Percentiles rank a stretch among this genome's conserved stretches.
Evolutionary conservation across 1,140 invertebrate species (phyloP).

Genomic region (Dreissena rostriformis): DNA sequence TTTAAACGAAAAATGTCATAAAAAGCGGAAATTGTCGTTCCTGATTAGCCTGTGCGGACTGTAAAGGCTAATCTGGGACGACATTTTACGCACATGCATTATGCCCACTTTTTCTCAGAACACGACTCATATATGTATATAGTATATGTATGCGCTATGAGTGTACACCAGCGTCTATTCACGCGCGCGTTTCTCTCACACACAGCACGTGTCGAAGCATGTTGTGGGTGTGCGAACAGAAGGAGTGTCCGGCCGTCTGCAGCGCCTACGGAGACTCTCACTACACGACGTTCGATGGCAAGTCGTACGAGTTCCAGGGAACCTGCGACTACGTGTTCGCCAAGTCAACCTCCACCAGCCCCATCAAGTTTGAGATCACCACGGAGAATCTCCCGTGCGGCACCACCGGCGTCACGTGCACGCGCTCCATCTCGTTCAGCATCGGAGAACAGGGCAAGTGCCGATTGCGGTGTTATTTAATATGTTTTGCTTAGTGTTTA

Average conservation of each 20-base stretch:
- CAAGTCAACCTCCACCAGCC: constrained; percentile 81
- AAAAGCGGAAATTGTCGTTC: no score
- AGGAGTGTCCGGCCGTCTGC: constrained; percentile 82
- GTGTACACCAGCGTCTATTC: no score
- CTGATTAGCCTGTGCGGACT: no score
- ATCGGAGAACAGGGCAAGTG: constrained; percentile 68
- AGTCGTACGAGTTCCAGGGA: constrained; percentile 92
- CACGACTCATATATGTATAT: no score
- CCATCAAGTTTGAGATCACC: constrained; percentile 70
- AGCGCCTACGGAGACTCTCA: constrained; percentile 87
- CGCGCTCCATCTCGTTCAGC: constrained; percentile 89
- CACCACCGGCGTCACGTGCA: constrained; percentile 92
- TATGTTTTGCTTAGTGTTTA: not conserved
- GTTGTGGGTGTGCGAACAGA: constrained; percentile 77
- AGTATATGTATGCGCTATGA: no score
- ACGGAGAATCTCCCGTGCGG: constrained; percentile 91
- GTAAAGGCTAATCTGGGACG: no score
- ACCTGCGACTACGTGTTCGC: constrained; percentile 92
- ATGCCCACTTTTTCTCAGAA: no score
- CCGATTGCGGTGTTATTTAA: not conserved
- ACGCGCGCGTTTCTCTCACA: not conserved
- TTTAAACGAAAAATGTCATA: no score
- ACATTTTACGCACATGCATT: no score
- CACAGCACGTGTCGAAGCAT: constrained; percentile 72
- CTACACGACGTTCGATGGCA: constrained; percentile 92